Conservation (phyloP, 2,797 vertebrate species). For the Pseudochromis fuscus region DNA sequence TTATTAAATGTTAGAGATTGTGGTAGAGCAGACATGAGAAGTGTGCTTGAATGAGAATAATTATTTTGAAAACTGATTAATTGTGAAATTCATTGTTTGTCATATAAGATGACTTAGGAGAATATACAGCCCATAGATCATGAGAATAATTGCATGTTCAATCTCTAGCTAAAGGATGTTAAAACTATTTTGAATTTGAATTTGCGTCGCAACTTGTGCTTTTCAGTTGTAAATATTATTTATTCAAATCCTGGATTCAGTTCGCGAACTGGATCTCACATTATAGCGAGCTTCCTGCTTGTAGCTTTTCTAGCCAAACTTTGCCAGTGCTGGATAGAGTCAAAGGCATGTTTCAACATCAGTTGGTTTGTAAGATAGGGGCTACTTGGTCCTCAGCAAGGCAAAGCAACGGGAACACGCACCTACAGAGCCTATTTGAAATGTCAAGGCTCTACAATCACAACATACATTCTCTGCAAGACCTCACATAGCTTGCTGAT, state of each 20-base stretch:
- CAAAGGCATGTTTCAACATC: slow-evolving; percentile 56
- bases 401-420: slow-evolving; percentile 16
- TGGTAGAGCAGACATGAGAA: too few species aligned
- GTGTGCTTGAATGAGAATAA: too few species aligned
- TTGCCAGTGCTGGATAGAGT: slow-evolving; percentile 28
- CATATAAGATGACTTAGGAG: too few species aligned
- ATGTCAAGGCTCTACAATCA: slow-evolving; percentile 53
- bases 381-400: slow-evolving; percentile 16
- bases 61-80: too few species aligned
- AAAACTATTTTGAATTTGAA: neutral
- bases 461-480: slow-evolving; percentile 31
- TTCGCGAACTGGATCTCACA: slow-evolving; percentile 2
- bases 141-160: too few species aligned
- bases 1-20: too few species aligned
- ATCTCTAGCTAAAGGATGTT: too few species aligned
- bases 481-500: slow-evolving; percentile 22
- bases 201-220: neutral
- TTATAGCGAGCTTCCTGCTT: slow-evolving; percentile 24
- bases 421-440: slow-evolving; percentile 36
- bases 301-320: neutral
- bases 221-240: neutral
- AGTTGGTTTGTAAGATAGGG: slow-evolving; percentile 9
- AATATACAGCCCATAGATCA: too few species aligned
- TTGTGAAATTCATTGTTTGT: neutral
- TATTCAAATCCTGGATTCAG: neutral